Percentiles rank a stretch among this genome's conserved stretches.
These are phyloP conservation scores for Euclidia mi DNA, from an alignment of 2,888 invertebrate species.

Conservation along the genomic window DNA sequence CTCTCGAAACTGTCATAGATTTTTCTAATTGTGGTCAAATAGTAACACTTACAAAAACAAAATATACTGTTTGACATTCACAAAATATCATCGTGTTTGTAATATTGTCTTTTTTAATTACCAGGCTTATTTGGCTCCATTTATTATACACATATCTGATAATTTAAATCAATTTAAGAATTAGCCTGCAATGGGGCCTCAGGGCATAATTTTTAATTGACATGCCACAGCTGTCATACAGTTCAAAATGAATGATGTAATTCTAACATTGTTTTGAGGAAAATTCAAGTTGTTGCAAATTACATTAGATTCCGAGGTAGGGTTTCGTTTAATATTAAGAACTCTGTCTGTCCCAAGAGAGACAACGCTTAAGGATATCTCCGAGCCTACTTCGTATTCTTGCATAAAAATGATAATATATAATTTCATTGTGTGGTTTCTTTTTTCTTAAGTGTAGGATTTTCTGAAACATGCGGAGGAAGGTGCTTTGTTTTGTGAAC, in stretches of 20 bases:
- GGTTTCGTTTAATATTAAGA: slow-evolving; percentile 25
- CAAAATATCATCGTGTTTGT: no score
- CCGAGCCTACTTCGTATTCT: slow-evolving; percentile 30
- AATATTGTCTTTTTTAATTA: no score
- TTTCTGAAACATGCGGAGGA: slow-evolving; percentile 16
- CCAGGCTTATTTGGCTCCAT: no score
- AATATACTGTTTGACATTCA: no score
- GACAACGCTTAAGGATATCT: slow-evolving; percentile 33
- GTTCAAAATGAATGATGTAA: slow-evolving; percentile 8
- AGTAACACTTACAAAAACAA: no score
- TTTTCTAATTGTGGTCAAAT: no score
- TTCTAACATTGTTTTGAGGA: slow-evolving; percentile 9
- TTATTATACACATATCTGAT: no score
- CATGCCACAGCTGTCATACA: no score
- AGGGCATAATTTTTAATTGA: no score
- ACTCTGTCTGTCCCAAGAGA: slow-evolving; percentile 26
- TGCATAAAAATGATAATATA: slow-evolving; percentile 43
- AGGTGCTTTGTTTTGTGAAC: slow-evolving; percentile 25
- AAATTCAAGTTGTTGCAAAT: slow-evolving; percentile 6
- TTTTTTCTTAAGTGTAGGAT: slow-evolving; percentile 27
- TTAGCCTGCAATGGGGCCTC: no score
- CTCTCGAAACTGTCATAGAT: no score
- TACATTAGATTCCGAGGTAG: slow-evolving; percentile 12
- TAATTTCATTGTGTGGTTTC: slow-evolving; percentile 25
- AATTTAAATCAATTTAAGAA: no score